Evolutionary conservation across 1,140 invertebrate genomes (phyloP).

Genomic region (Triops cancriformis): DNA sequence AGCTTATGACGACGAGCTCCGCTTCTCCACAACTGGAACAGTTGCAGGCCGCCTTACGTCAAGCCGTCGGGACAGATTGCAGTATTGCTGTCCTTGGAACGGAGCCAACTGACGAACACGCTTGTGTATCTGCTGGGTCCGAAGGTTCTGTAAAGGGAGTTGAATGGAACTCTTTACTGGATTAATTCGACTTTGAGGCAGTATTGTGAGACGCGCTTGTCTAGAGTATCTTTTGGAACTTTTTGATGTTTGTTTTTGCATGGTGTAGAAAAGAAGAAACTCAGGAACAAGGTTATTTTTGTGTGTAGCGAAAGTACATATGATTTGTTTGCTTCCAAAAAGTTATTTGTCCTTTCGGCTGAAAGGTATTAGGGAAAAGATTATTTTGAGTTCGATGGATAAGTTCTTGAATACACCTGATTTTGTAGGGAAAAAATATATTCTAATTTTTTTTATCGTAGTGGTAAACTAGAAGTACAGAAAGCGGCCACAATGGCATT

Average conservation of each 20-base stretch:
- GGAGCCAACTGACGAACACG: not conserved
- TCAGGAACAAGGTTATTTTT: too few relatives aligned
- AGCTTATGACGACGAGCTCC: not conserved
- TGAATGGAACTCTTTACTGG: not conserved
- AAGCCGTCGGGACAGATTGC: not conserved
- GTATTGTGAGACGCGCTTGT: not conserved
- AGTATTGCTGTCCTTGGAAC: not conserved
- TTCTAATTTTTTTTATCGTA: too few relatives aligned
- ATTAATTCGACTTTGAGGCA: not conserved
- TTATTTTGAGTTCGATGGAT: too few relatives aligned
- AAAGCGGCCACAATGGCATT: too few relatives aligned
- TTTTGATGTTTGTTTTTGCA: not conserved
- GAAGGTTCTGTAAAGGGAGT: not conserved
- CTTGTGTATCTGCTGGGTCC: not conserved
- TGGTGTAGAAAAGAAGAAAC: too few relatives aligned
- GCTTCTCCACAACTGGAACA: not conserved
- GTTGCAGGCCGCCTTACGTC: not conserved
- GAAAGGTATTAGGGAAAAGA: too few relatives aligned
- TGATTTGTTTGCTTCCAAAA: too few relatives aligned
- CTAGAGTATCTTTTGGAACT: not conserved
- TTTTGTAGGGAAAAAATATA: too few relatives aligned
- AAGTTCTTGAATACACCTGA: too few relatives aligned
- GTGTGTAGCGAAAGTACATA: too few relatives aligned
- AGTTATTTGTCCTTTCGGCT: too few relatives aligned
- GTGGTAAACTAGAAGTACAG: too few relatives aligned